A percentile compares a stretch with the other conserved stretches of the same genome.
Conservation (phyloP, 1,140 invertebrate species). For the Drosophila sp. region DNA sequence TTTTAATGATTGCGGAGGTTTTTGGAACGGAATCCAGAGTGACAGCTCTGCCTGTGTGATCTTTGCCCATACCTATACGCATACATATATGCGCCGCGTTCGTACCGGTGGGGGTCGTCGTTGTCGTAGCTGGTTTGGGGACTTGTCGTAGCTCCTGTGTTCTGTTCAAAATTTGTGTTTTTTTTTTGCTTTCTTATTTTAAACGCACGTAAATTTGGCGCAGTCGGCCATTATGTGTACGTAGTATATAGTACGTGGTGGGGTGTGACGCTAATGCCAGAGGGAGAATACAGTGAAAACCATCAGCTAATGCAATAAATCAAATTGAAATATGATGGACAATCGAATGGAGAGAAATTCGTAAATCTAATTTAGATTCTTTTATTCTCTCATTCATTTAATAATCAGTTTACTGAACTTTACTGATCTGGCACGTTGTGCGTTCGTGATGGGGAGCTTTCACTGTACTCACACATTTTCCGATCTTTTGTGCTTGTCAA, state of each 20-base stretch:
- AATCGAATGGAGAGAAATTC: too few species aligned
- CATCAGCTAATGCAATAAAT: constrained; percentile 1
- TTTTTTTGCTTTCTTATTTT: constrained; percentile 52
- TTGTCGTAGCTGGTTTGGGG: constrained; percentile 24
- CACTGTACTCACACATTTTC: constrained; percentile 39
- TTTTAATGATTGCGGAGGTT: constrained; percentile 8
- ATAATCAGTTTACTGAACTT: neutral
- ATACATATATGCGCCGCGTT: constrained; percentile 20
- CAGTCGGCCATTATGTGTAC: constrained; percentile 57
- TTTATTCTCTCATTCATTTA: constrained; percentile 1
- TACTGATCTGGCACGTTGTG: constrained; percentile 17
- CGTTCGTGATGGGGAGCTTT: constrained; percentile 18
- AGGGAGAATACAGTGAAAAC: constrained; percentile 42
- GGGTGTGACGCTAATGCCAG: constrained; percentile 37
- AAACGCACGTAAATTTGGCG: constrained; percentile 74
- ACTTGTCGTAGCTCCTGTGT: constrained; percentile 29
- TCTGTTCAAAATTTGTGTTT: constrained; percentile 66
- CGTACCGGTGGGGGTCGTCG: constrained; percentile 40
- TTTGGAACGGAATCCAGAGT: constrained; percentile 35
- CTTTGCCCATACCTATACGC: constrained; percentile 15
- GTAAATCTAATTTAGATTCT: neutral
- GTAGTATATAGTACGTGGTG: constrained; percentile 25
- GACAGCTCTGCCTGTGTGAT: constrained; percentile 38
- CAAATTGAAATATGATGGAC: neutral
- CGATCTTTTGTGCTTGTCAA: constrained; percentile 44